Conservation (phyloP, 2,113 vertebrate species). For the Cnemophilus loriae region DNA sequence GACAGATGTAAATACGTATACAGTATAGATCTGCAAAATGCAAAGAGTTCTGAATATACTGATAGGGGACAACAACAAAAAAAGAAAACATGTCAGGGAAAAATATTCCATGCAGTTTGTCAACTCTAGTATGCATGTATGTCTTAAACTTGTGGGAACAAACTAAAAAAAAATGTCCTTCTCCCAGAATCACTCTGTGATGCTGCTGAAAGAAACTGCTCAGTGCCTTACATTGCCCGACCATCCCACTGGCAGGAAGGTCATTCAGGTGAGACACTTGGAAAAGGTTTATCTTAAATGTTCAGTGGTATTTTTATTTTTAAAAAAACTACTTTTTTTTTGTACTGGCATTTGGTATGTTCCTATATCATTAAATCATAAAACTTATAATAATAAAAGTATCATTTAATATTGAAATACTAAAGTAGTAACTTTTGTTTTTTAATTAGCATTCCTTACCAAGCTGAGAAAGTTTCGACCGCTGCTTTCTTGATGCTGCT, state of each 20-base stretch:
- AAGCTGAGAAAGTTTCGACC: slow-evolving; percentile 82
- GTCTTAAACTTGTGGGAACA: background rate
- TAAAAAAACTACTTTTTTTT: background rate
- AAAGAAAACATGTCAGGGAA: background rate
- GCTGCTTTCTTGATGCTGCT: background rate
- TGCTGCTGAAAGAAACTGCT: slow-evolving; percentile 42
- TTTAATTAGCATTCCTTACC: slow-evolving; percentile 85
- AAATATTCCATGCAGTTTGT: background rate
- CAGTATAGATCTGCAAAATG: background rate
- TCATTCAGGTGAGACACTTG: slow-evolving; percentile 82
- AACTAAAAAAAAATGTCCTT: background rate
- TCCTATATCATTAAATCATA: background rate
- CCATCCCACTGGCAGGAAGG: slow-evolving; percentile 77
- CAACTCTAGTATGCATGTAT: background rate
- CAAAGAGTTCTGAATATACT: background rate
- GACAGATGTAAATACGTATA: background rate
- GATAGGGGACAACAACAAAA: background rate
- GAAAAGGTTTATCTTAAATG: background rate
- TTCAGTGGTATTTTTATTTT: background rate
- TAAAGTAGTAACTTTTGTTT: slow-evolving; percentile 41
- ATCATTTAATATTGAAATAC: background rate
- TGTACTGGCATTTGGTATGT: background rate
- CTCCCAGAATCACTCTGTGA: slow-evolving; percentile 40
- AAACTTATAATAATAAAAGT: background rate
- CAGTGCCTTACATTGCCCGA: slow-evolving; percentile 80